These are phyloP conservation scores for Papilio helenus DNA, from an alignment of 1,140 invertebrate species.

Conservation along the genomic window DNA sequence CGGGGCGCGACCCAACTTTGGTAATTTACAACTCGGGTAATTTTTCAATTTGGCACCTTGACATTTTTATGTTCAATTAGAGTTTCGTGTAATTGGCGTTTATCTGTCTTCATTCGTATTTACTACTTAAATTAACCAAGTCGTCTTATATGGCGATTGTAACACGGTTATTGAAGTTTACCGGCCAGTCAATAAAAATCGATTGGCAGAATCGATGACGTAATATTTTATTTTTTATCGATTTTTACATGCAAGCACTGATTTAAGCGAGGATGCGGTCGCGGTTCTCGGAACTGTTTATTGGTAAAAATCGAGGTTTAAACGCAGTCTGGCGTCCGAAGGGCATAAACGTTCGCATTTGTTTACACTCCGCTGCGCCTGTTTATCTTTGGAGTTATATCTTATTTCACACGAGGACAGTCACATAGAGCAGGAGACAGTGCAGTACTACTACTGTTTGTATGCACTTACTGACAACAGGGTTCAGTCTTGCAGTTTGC, in stretches of 20 bases:
- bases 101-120: conserved; percentile 37
- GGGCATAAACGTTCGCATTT: conserved; percentile 39
- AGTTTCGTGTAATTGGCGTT: conserved; percentile 30
- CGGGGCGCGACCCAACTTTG: conserved; percentile 29
- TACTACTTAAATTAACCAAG: neutral
- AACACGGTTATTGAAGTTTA: conserved; percentile 17
- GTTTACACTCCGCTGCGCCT: conserved; percentile 37
- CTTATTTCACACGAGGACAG: neutral
- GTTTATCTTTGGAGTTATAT: conserved; percentile 33
- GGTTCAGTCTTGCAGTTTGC: neutral
- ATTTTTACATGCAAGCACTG: conserved; percentile 42
- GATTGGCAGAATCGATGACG: conserved; percentile 42
- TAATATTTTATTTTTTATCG: conserved; percentile 45
- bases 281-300: conserved; percentile 49
- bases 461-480: neutral
- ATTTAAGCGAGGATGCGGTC: conserved; percentile 46
- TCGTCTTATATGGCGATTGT: neutral
- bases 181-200: conserved; percentile 33
- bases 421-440: neutral
- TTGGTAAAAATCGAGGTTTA: conserved; percentile 47
- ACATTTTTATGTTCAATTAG: conserved; percentile 38
- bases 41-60: conserved; percentile 33
- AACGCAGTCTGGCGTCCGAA: conserved; percentile 38
- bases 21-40: conserved; percentile 30
- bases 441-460: neutral